These are phyloP conservation scores for Dromas ardeola DNA, from an alignment of 2,113 vertebrate species.

Conservation along the genomic window DNA sequence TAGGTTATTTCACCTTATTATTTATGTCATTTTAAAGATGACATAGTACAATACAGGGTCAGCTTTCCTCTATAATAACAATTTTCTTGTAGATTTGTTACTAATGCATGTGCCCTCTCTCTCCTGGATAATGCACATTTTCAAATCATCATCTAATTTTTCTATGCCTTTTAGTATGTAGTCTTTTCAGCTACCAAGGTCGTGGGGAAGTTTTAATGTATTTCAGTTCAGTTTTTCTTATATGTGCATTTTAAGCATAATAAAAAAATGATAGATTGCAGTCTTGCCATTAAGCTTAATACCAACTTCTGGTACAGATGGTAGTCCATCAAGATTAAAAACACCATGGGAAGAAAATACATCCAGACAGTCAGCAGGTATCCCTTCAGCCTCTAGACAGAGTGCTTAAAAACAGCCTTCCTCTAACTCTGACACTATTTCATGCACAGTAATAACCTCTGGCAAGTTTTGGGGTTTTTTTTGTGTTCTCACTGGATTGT, in stretches of 20 bases:
- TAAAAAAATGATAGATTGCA: background rate
- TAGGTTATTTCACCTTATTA: background rate
- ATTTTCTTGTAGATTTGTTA: background rate
- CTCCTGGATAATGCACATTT: background rate
- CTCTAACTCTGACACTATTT: background rate
- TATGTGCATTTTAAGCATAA: background rate
- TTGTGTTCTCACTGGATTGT: background rate
- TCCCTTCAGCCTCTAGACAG: background rate
- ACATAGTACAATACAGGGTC: background rate
- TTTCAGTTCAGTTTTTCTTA: background rate
- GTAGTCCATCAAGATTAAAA: background rate
- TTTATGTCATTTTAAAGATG: background rate
- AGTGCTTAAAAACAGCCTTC: background rate
- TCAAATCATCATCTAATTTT: background rate
- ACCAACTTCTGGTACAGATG: background rate
- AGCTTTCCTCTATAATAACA: background rate
- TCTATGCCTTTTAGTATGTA: background rate
- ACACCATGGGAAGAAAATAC: background rate
- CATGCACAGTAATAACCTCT: background rate
- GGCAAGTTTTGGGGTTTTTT: background rate
- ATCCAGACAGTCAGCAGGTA: background rate
- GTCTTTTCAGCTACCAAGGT: background rate
- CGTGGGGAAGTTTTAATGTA: background rate
- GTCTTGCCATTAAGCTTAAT: background rate
- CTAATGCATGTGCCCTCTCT: background rate